Base-by-base conservation (phyloP, 2,888 invertebrate genomes). In the Oxycera nigricornis region DNA sequence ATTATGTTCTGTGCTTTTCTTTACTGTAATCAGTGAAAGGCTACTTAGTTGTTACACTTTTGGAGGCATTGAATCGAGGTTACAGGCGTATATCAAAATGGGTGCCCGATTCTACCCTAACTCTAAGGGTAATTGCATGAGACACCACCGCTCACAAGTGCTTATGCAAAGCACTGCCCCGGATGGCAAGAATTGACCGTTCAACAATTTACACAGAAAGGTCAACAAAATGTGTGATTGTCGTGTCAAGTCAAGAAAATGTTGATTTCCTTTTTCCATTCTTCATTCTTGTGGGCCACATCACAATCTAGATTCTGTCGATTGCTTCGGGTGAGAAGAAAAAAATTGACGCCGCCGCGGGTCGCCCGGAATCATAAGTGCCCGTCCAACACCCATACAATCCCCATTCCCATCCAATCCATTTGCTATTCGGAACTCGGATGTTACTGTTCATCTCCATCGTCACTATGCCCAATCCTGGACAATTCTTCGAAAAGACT, bases 191-290 rank as follows among this genome's bases (percentile, higher is more conserved):
- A 31, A 61, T 61, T 61, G 31, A 20, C n/a, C 26, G 11, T 61
- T 31, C 7, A 61, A 61, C n/a, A 55, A 55, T 55, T 55, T 55
- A 55, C 52, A 55, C 52, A 22, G 24, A 46, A 55, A 55, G 52
- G 52, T 55, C 52, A 55, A 20, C 28, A 59, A 28, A 59, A 59
- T 59, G n/a, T 59, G 22, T 30, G 59, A 59, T 59, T 59, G 46
- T 17, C 14, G 59, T 59, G 24, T n/a, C 14, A 24, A 28, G 59
- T 59, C 59, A 61, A 61, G 31, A 61, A 61, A 61, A 61, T 31
- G 31, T 61, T 61, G 31, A 61, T 61, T 61, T 61, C 31, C 61
- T 31, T 61, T 31, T 31, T 61, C 46, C 46, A 35, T 46, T 3
- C n/a, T 7, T 46, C n/a, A 46, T 46, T 46, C n/a, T 14, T 46